These are phyloP conservation scores for Hemibagrus guttatus DNA, from an alignment of 2,797 vertebrate genomes.

Conservation along the genomic window DNA sequence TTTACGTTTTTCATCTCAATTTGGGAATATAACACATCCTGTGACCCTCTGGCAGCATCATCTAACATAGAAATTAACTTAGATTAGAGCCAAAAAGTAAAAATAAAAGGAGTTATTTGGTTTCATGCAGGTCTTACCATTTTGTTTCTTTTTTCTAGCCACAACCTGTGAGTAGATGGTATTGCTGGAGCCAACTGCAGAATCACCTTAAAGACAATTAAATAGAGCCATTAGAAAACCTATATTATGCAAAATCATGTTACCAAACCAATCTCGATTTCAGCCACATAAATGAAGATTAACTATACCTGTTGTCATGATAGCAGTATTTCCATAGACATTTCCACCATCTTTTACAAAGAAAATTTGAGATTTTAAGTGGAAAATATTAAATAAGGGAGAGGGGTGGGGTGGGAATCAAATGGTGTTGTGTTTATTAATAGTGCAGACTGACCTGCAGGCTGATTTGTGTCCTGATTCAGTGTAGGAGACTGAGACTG, in stretches of 20 bases:
- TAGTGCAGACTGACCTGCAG: conserved; percentile 10
- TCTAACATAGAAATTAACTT: not conserved
- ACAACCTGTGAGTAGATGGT: not conserved
- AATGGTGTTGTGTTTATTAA: not conserved
- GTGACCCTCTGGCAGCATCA: not conserved
- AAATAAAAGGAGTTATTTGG: not conserved
- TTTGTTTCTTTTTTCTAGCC: not conserved
- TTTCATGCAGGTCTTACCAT: not conserved
- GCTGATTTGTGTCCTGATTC: not conserved
- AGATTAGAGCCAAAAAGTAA: not conserved
- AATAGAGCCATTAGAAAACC: not conserved
- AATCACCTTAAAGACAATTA: not conserved
- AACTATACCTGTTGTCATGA: not conserved
- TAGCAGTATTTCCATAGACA: not conserved
- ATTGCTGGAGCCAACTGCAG: not conserved
- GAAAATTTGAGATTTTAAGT: not conserved
- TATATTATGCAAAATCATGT: too few relatives aligned
- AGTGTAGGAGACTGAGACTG: not conserved
- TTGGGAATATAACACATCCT: not conserved
- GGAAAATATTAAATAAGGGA: not conserved
- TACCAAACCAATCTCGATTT: not conserved
- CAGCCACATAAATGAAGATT: not conserved
- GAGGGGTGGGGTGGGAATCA: not conserved
- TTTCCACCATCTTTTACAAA: not conserved
- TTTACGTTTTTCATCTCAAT: not conserved